Conservation (phyloP, 2,797 vertebrate species). For the Cebuella pygmaea region DNA sequence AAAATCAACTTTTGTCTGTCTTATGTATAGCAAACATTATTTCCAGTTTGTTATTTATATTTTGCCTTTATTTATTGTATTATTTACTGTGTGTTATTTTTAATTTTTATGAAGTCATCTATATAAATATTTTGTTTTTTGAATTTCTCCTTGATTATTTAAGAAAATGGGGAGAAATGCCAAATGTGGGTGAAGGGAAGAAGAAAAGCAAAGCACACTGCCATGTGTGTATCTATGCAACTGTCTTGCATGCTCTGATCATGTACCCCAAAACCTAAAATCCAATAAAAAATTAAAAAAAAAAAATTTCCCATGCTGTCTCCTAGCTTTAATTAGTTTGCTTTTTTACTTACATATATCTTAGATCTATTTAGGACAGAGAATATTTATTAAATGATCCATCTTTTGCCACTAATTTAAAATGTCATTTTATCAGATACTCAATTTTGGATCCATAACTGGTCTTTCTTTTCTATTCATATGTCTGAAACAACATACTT, state of each 20-base stretch:
- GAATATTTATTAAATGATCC: conserved; percentile 11
- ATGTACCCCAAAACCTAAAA: too few relatives aligned
- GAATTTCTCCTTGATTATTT: conserved; percentile 17
- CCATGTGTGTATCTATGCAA: too few relatives aligned
- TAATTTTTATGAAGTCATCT: not conserved
- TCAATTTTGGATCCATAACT: conserved; percentile 13
- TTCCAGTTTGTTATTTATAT: not conserved
- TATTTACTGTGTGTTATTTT: conserved; percentile 22
- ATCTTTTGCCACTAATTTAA: not conserved
- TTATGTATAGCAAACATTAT: conserved; percentile 3
- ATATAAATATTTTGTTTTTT: not conserved
- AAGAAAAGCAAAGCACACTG: too few relatives aligned
- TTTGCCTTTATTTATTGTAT: not conserved
- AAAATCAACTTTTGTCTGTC: not conserved
- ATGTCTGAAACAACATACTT: not conserved
- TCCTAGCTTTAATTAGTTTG: not conserved
- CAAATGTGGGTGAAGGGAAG: too few relatives aligned
- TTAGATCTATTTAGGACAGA: conserved; percentile 20
- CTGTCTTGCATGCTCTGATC: too few relatives aligned
- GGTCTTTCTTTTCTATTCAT: not conserved
- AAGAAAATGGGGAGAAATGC: too few relatives aligned
- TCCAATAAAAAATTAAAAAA: too few relatives aligned
- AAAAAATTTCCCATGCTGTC: not conserved
- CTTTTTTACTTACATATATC: not conserved
- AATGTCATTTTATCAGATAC: not conserved